A percentile compares a stretch with the other conserved stretches of the same genome.
These are phyloP conservation scores for Parazoanthus darwini DNA, from an alignment of 92 coral and sea anemone species.

Conservation along the genomic window DNA sequence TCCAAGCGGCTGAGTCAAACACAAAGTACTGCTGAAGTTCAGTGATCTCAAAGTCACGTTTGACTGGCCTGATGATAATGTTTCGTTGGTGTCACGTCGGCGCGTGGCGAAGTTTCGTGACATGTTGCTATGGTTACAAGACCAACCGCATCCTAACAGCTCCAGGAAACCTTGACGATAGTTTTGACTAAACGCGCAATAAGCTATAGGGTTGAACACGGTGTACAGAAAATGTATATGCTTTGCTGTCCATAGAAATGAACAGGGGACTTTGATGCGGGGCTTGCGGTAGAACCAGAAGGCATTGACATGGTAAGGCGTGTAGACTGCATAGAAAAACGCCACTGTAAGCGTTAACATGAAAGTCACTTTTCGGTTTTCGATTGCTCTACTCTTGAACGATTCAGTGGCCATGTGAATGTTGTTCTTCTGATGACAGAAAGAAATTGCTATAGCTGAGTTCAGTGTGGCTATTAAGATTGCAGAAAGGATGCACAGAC, in stretches of 20 bases:
- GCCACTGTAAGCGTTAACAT: constrained; percentile 9
- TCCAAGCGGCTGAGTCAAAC: not conserved
- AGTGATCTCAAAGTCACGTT: not conserved
- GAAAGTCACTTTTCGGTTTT: constrained; percentile 13
- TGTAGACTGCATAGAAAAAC: constrained; percentile 19
- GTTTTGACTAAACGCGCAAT: constrained; percentile 6
- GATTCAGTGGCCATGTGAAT: constrained; percentile 17
- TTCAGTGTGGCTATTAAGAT: not conserved
- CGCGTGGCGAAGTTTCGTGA: not conserved
- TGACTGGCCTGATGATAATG: not conserved
- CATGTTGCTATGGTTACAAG: not conserved
- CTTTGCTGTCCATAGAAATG: constrained; percentile 11
- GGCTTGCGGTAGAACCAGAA: constrained; percentile 16
- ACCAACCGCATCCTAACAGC: not conserved
- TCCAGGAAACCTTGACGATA: constrained; percentile 29
- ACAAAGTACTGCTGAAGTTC: not conserved
- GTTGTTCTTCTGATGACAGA: constrained; percentile 24
- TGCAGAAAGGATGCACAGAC: constrained; percentile 18
- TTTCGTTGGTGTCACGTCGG: not conserved
- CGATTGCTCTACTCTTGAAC: constrained; percentile 12
- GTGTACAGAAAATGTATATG: constrained; percentile 28
- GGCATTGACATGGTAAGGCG: constrained; percentile 28
- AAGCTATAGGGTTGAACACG: constrained; percentile 30
- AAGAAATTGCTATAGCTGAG: not conserved
- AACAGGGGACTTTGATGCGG: constrained; percentile 2